Percentiles rank a stretch among this genome's conserved stretches.
Evolutionary conservation across 2,888 invertebrate genomes (phyloP).

Genomic region (Pandemis heparana): DNA sequence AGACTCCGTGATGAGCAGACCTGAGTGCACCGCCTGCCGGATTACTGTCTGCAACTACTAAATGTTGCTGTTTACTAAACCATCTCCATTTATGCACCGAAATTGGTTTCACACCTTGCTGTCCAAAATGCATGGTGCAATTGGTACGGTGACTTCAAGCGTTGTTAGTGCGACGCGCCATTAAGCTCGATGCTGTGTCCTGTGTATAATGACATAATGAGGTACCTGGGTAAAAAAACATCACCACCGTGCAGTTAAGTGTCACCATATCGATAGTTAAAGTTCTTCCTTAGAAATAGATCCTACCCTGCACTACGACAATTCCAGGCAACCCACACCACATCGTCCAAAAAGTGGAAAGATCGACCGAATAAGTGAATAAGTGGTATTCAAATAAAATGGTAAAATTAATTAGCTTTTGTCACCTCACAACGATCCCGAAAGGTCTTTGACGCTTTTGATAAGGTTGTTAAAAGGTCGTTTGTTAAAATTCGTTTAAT

Average conservation of each 20-base stretch:
- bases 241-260: too few relatives aligned
- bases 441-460: conserved; percentile 34
- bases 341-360: too few relatives aligned
- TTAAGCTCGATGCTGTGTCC: neutral
- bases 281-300: too few relatives aligned
- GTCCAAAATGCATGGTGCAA: conserved; percentile 14
- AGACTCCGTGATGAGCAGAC: conserved; percentile 80
- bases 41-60: conserved; percentile 73
- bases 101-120: conserved; percentile 45
- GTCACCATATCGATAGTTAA: too few relatives aligned
- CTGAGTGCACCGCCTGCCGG: conserved; percentile 72
- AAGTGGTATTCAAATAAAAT: neutral
- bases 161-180: neutral
- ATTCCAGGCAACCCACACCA: too few relatives aligned
- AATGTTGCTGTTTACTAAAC: conserved; percentile 68
- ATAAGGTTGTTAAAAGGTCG: conserved; percentile 30
- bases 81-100: conserved; percentile 49
- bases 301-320: too few relatives aligned
- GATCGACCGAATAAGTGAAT: too few relatives aligned
- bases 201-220: neutral
- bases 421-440: conserved; percentile 23
- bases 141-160: neutral
- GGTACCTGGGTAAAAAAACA: too few relatives aligned
- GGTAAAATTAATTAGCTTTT: conserved; percentile 19
- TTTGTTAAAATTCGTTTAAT: conserved; percentile 38